Evolutionary conservation across 1,140 invertebrate species (phyloP), one percentile per base, ranked within the genome.

Genomic region (Idris sp.): DNA sequence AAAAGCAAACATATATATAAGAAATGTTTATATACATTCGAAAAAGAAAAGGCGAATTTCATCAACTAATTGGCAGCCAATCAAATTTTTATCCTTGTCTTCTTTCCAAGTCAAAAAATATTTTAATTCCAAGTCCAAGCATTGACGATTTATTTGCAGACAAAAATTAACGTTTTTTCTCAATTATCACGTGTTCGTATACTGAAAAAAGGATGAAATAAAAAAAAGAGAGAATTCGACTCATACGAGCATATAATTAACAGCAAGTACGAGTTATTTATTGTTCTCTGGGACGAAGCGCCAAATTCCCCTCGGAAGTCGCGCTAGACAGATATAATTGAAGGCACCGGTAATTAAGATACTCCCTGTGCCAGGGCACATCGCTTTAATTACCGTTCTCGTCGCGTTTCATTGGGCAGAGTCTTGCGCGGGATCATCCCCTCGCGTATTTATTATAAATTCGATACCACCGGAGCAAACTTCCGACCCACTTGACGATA

Each of bases 331-430:
- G 79, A 80, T 82, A 82, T 83, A 84, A 84, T 84, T 83, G 81
- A 82, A 83, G 78, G 76, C 80, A 71, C 77, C 82, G 83, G 81
- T 85, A 85, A 86, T 86, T 86, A 86, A 84, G 59, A 54, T 53
- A 82, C 84, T 77, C 82, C 79, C 78, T 72, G 81, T 77, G 59
- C 59, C 76, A 53, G 76, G 69, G 43, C 77, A 72, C 79, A 81
- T 83, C 81, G 81, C 84, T 85, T 87, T 85, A 85, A 87, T 86
- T 85, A 84, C 83, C 81, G 64, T 75, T 83, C 78, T 83, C 77
- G 74, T 82, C 78, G 79, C 82, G 79, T 84, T 82, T 84, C 84
- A 85, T 85, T 81, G 80, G 82, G 77, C 81, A 83, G 77, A 80
- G 76, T 77, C 56, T 64, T 51, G 74, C 76, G 35, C 35, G 54